Base-by-base conservation (phyloP, 92 coral and sea anemone genomes). In the Palythoa caribaeorum region DNA sequence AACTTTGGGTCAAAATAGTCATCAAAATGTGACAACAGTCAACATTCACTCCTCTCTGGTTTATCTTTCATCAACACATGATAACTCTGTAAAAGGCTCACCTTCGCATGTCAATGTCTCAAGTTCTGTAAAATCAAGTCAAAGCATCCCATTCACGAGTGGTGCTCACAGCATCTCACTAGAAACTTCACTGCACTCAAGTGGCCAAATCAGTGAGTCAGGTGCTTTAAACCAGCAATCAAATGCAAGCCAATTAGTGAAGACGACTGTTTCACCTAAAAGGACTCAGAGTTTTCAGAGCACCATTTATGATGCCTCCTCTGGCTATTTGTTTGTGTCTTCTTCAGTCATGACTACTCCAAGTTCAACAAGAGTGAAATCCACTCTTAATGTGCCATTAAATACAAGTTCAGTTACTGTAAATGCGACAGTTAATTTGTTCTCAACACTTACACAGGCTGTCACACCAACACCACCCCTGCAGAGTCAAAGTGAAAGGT, bases 401-500 rank as follows among this genome's bases (percentile, higher is more conserved):
- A 19, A 3, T 48, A 48, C 12, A 20, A 81, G 2, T 47, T 3
- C 86, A 47, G 73, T 2, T 9, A 48, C 36, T 50, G 19, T 1
- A 6, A 12, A 13, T 16, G 28, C 14, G 10, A 47, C 80, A 68
- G 39, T 57, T 16, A 44, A 70, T 17, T 20, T 52, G 15, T 9
- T 55, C 50, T 28, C 28, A 53, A 38, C 78, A 77, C 28, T 28
- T 35, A 6, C 90, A 68, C 85, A 5, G 35, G 38, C 38, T 38
- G 73, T 70, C 57, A 80, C 85, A 65, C 60, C 76, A 80, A 47
- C 75, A 11, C 75, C 76, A 47, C 35, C 47, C 14, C 28, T 81
- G 86, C 51, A 40, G 19, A 44, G 1, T 19, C 39, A 12, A 15
- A 35, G 55, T 63, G 19, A 0, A 14, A n/a, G 1, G 17, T 78